Evolutionary conservation across 2,113 vertebrate genomes (phyloP), one percentile per base, ranked within the genome.

Genomic region (Pachypanchax playfairii): DNA sequence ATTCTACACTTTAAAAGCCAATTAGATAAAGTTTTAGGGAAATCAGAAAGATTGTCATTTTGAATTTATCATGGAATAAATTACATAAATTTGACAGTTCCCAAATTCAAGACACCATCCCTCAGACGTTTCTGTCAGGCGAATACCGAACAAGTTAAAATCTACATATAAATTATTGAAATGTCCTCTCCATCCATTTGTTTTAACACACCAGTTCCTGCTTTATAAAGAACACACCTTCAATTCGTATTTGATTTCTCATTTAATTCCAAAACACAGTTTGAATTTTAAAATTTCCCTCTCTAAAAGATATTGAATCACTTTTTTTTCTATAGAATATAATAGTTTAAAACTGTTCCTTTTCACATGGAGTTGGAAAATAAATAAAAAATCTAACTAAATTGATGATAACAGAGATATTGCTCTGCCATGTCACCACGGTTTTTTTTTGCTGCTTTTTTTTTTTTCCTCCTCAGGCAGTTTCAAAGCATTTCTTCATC

Each of bases 401-500:
- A 70, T 58, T 71, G 48, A 79, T 78, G 72, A 76, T 69, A 49
- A 67, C 39, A 10, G 44, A 75, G 54, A 76, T 65, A 83, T 82
- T 80, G 71, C 69, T 1, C 63, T 68, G 53, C 58, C 26, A 2
- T 68, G 76, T 87, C 85, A 73, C 77, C 55, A 43, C 56, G 12
- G 38, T 59, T 62, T 81, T 70, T 81, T 51, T 21, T 31, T 42
- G 18, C 5, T 18, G 5, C 3, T 42, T 50, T 50, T 42, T 8
- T 2, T 20, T 50, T 50, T 51, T 29, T 20, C 11, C 75, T 82
- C 85, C 74, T 82, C 57, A 1, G 76, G 82, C 82, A 35, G 50
- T 85, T 89, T 80, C 84, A 80, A 53, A 74, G 53, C 63, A 28
- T 87, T 84, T 81, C 85, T 86, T 86, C 84, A 82, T 87, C 85